Evolutionary conservation across 2,113 vertebrate species (phyloP), one percentile per base, ranked within the genome.

Genomic region (Anguilla japonica): DNA sequence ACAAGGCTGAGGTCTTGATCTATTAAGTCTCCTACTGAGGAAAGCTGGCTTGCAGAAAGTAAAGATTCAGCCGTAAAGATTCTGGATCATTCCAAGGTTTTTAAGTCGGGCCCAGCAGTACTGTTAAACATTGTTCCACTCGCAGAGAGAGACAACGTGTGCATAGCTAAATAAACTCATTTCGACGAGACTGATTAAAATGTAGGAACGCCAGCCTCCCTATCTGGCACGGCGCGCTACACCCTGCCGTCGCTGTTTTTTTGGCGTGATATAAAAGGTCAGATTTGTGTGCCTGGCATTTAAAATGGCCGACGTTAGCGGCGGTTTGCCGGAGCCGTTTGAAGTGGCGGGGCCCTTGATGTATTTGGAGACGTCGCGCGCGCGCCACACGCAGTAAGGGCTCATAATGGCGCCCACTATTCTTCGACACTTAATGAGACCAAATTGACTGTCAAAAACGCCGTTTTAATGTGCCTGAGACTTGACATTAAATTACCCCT

Each of bases 361-460:
- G 88, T 89, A 92, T 91, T 93, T 53, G 87, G 84, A 88, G 87
- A 86, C 84, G 90, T 89, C 90, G 82, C 89, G 43, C 89, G 43
- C 87, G 93, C 84, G 86, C 75, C 91, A 91, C 90, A 89, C 92
- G 88, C 88, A 91, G 94, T 93, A 88, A 92, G 92, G 91, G 89
- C 91, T 83, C 93, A 82, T 91, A 90, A 56, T 91, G 91, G 89
- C 83, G 81, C 50, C 89, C 85, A 84, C 81, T 89, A 84, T 94
- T 94, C 91, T 94, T 94, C 90, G 60, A 84, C 87, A 84, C 87
- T 93, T 92, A 93, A 91, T 92, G 75, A 85, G 84, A 81, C 89
- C 91, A 94, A 94, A 94, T 95, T 94, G 94, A 90, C 90, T 95
- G 88, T 95, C 93, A 93, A 87, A 91, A 92, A 89, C 85, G 87